Percentiles rank a stretch among this genome's conserved stretches.
These are phyloP conservation scores for Oenanthe oenanthe DNA, from an alignment of 2,113 vertebrate genomes.

Conservation along the genomic window DNA sequence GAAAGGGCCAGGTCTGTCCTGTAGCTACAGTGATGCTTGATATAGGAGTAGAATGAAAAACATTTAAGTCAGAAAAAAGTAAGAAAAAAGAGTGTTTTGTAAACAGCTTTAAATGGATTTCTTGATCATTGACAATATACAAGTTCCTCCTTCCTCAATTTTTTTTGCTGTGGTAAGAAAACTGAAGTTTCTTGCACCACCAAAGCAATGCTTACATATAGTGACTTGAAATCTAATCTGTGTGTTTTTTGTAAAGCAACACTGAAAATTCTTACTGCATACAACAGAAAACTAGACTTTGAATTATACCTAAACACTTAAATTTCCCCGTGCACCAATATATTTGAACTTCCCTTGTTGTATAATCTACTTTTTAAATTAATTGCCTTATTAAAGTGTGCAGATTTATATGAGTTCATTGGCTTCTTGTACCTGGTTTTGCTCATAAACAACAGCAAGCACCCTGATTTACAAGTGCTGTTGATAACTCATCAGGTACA, in stretches of 20 bases:
- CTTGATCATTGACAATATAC: background rate
- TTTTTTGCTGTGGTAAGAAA: background rate
- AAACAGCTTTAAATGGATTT: background rate
- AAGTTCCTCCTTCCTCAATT: background rate
- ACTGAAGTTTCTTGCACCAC: background rate
- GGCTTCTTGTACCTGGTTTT: background rate
- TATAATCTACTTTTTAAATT: slow-evolving; percentile 13
- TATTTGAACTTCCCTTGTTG: slow-evolving; percentile 6
- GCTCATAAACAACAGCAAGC: background rate
- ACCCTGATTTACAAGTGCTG: background rate
- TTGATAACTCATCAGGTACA: background rate
- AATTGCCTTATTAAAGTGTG: slow-evolving; percentile 16
- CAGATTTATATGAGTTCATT: background rate
- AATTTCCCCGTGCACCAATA: background rate
- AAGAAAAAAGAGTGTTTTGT: background rate
- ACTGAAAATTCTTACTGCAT: background rate
- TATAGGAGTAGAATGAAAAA: background rate
- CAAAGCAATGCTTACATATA: background rate
- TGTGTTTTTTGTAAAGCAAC: background rate
- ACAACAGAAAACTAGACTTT: background rate
- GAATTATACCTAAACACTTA: background rate
- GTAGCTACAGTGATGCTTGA: background rate
- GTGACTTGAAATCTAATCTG: background rate
- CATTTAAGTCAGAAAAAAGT: background rate
- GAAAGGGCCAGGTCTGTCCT: background rate